A percentile compares a stretch with the other conserved stretches of the same genome.
Evolutionary conservation across 2,797 vertebrate genomes (phyloP).

Genomic region (Hippoglossus hippoglossus): DNA sequence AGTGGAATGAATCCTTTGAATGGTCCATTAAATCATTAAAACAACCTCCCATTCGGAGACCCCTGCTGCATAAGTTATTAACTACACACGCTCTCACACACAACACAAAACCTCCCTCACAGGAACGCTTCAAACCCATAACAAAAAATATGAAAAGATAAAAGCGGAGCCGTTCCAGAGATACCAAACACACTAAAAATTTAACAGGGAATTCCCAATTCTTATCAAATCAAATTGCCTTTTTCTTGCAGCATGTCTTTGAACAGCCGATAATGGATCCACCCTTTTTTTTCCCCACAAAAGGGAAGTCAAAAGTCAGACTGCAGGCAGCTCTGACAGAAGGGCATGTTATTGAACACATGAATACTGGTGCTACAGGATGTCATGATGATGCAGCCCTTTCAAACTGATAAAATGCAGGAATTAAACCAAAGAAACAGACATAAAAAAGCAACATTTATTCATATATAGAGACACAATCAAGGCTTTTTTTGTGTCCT

Average conservation of each 20-base stretch:
- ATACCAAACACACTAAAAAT: conserved; percentile 35
- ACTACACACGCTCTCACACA: conserved; percentile 37
- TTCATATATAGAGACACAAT: background rate
- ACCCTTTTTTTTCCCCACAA: conserved; percentile 12
- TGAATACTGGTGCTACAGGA: background rate
- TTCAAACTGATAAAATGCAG: background rate
- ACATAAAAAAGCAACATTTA: background rate
- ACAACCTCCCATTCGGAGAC: conserved; percentile 62
- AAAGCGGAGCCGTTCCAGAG: conserved; percentile 6
- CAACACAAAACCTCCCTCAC: conserved; percentile 44
- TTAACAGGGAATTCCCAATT: conserved; percentile 32
- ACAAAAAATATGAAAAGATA: conserved; percentile 40
- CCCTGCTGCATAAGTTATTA: conserved; percentile 65
- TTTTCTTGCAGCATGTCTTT: conserved; percentile 36
- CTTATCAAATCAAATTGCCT: conserved; percentile 25
- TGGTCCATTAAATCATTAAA: conserved; percentile 73
- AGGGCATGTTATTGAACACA: background rate
- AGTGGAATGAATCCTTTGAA: conserved; percentile 61
- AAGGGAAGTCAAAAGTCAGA: background rate
- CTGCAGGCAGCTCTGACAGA: conserved; percentile 12
- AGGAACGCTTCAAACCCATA: conserved; percentile 35
- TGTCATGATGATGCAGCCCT: background rate
- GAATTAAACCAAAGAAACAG: background rate
- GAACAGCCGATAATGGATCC: conserved; percentile 37
- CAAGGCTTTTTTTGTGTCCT: background rate